Percentiles rank a stretch among this genome's conserved stretches.
Conservation (phyloP, 1,140 invertebrate genomes). For the Centruroides vittatus region DNA sequence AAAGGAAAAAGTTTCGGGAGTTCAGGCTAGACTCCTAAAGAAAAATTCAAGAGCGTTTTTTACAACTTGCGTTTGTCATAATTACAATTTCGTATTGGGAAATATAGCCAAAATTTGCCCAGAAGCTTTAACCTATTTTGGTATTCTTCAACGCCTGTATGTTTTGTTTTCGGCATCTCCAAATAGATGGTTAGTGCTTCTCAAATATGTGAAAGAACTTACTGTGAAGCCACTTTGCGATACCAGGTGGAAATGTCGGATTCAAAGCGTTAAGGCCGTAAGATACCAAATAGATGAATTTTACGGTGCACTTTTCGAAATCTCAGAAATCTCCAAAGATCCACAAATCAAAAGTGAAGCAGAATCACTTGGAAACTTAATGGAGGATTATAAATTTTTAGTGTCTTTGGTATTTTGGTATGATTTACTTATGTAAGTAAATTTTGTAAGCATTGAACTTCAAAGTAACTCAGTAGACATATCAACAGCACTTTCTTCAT, state of each 20-base stretch:
- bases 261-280: neutral
- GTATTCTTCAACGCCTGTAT: slow-evolving; percentile 22
- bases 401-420: neutral
- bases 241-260: slow-evolving; percentile 20
- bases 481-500: neutral
- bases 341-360: neutral
- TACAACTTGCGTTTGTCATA: slow-evolving; percentile 5
- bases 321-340: neutral
- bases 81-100: neutral
- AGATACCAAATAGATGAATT: neutral
- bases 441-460: neutral
- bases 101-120: no score
- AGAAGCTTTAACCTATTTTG: slow-evolving; percentile 14
- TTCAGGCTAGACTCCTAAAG: neutral
- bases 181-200: slow-evolving; percentile 21
- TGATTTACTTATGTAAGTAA: neutral
- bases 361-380: neutral
- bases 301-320: neutral
- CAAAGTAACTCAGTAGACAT: neutral
- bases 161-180: slow-evolving; percentile 22
- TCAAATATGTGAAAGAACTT: slow-evolving; percentile 18
- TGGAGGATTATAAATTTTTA: neutral
- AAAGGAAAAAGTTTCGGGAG: neutral
- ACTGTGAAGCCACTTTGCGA: slow-evolving; percentile 23
- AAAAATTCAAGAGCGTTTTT: slow-evolving; percentile 5